Evolutionary conservation across 53 echinoderm and acorn worm species (phyloP), one percentile per base, ranked within the genome.

Genomic region (Apostichopus leukothele): DNA sequence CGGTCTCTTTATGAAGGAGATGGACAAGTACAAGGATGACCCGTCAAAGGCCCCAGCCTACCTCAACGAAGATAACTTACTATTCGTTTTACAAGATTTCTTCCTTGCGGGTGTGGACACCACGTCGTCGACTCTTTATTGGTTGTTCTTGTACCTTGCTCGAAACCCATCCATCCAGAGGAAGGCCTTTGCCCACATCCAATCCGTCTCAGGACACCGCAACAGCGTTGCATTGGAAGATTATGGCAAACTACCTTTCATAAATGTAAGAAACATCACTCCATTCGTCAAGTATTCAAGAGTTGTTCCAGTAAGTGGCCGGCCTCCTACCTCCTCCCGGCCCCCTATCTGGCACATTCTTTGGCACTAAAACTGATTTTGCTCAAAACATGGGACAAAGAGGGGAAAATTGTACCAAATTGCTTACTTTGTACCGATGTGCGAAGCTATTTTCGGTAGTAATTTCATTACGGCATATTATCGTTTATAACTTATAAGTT

Each of bases 1-100:
- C 12, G 86, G 73, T 14, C 73, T 86, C 18, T 86, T 86, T 54
- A 20, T 86, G 5, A 12, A 86, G 73, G 86, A 86, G 51, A 73
- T 74, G 74, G 86, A 86, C 13, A 74, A 86, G 19, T 71, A 86
- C 54, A 19, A 52, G 13, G 86, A 86, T 18, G 53, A 73, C 16
- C 74, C 86, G 4, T 71, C 74, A 14, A 10, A 8, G 10, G 54
- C 51, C 10, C 86, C 86, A 7, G 73, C 16, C 16, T 86, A 50
- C 51, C 51, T 86, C 7, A 86, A 71, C 51, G 86, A 86, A 10
- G 86, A 86, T 27, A 86, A 86, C 39, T 53, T 86, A 16, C 71
- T 26, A 73, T 67, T 73, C n/a, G 86, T 86, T 20, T 21, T 86
- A n/a, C 86, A 86, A 21, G 86, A 86, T 74, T 51, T 86, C 51